phyloP scores from a whole-genome alignment of 2,797 vertebrate genomes.

The Coreius guichenoti region DNA sequence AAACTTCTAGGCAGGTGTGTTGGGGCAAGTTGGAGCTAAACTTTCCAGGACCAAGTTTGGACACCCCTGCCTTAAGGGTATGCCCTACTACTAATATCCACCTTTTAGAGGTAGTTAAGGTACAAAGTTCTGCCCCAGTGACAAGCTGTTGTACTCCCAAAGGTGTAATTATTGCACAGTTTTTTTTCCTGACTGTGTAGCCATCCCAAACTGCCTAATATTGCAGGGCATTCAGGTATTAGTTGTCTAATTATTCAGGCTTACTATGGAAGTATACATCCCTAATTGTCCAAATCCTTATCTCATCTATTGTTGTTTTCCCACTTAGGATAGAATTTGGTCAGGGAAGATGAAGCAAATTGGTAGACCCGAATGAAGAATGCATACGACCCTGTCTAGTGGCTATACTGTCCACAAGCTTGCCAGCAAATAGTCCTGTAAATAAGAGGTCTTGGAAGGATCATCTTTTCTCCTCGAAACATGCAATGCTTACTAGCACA shows the following conservation, averaged over 20 bases:
- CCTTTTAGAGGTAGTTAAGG: background rate
- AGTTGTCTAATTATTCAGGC: background rate
- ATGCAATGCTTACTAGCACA: slow-evolving; percentile 64
- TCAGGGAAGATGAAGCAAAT: slow-evolving; percentile 40
- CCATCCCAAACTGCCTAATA: background rate
- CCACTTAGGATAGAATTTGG: slow-evolving; percentile 11
- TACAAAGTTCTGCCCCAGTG: background rate
- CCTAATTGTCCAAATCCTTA: slow-evolving; percentile 38
- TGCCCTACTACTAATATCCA: background rate
- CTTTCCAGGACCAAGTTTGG: too few relatives aligned
- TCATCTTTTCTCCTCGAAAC: slow-evolving; percentile 78
- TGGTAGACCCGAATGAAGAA: slow-evolving; percentile 62
- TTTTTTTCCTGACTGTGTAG: background rate
- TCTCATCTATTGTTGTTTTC: slow-evolving; percentile 11
- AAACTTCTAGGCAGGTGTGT: too few relatives aligned
- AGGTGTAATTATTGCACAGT: background rate
- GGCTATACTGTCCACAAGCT: slow-evolving; percentile 73
- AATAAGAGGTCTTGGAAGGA: slow-evolving; percentile 85
- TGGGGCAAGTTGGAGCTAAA: too few relatives aligned
- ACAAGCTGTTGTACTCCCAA: background rate
- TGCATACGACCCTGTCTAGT: slow-evolving; percentile 75
- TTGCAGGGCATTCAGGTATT: background rate
- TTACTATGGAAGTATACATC: background rate
- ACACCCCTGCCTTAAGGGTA: background rate
- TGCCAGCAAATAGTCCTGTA: slow-evolving; percentile 79